A percentile compares a stretch with the other conserved stretches of the same genome.
Conservation (phyloP, 2,888 invertebrate genomes). For the Thalpophila matura region DNA sequence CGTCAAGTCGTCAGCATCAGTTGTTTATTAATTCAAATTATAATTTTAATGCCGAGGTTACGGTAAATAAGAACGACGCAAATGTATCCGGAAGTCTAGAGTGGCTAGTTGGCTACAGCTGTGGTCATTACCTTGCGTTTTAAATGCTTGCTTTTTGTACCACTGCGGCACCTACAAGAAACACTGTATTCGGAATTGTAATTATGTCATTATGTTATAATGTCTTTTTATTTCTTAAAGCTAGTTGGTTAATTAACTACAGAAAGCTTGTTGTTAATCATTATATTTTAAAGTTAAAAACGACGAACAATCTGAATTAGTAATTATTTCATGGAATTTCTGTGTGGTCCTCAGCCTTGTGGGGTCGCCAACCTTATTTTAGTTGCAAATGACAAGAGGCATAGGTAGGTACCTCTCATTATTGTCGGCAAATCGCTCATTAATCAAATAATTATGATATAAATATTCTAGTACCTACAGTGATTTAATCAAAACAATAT, state of each 20-base stretch:
- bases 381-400: too few species aligned
- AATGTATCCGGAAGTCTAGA: slow-evolving; percentile 41
- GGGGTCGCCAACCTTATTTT: too few species aligned
- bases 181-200: slow-evolving; percentile 10
- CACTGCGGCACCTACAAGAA: not conserved
- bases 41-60: slow-evolving; percentile 39
- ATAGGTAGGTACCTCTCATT: too few species aligned
- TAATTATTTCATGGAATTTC: too few species aligned
- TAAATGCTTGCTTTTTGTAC: slow-evolving; percentile 23
- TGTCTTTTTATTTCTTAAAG: not conserved
- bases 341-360: too few species aligned
- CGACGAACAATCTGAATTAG: too few species aligned
- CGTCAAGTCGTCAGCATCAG: not conserved
- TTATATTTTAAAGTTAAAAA: too few species aligned
- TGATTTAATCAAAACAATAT: slow-evolving; percentile 1
- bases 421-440: not conserved
- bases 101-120: slow-evolving; percentile 11
- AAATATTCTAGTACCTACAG: not conserved
- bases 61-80: slow-evolving; percentile 31
- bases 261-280: too few species aligned
- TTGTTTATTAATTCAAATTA: slow-evolving; percentile 24
- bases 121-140: slow-evolving; percentile 28
- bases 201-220: slow-evolving; percentile 1
- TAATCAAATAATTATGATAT: not conserved
- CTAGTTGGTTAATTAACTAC: not conserved